Evolutionary conservation across 2,888 invertebrate genomes (phyloP).

Genomic region (Meloe dianella): DNA sequence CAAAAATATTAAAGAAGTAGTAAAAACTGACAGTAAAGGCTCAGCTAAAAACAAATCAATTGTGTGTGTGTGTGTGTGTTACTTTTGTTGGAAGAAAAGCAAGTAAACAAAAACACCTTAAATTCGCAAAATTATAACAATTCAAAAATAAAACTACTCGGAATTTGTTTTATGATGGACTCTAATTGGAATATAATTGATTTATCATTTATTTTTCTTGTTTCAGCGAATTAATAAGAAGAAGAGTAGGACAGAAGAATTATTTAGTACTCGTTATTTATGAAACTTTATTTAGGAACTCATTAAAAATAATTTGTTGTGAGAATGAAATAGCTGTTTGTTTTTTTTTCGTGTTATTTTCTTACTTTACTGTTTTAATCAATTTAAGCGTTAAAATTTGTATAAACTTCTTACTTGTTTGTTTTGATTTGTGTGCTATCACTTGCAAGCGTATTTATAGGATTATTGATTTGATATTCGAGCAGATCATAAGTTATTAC

Average conservation of each 20-base stretch:
- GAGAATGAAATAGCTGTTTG: too few species aligned
- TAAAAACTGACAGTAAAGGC: slow-evolving; percentile 38
- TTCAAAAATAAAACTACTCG: background rate
- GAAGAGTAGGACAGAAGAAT: background rate
- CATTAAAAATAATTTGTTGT: too few species aligned
- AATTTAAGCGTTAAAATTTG: too few species aligned
- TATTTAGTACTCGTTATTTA: too few species aligned
- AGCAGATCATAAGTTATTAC: background rate
- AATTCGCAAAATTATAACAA: background rate
- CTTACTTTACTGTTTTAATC: too few species aligned
- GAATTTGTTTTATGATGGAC: background rate
- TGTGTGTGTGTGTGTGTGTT: too few species aligned
- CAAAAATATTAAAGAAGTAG: slow-evolving; percentile 39
- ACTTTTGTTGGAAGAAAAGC: too few species aligned
- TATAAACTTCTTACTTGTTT: too few species aligned
- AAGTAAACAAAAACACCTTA: background rate
- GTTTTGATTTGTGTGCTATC: too few species aligned
- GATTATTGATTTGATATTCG: background rate
- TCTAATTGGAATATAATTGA: background rate
- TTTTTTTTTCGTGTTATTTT: background rate
- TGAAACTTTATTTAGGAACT: too few species aligned
- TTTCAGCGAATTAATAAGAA: slow-evolving; percentile 1
- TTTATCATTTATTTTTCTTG: slow-evolving; percentile 18
- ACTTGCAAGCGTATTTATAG: background rate
- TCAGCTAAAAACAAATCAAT: slow-evolving; percentile 34